These are phyloP conservation scores for Melanaphis sacchari DNA, from an alignment of 1,140 invertebrate genomes.

Conservation along the genomic window DNA sequence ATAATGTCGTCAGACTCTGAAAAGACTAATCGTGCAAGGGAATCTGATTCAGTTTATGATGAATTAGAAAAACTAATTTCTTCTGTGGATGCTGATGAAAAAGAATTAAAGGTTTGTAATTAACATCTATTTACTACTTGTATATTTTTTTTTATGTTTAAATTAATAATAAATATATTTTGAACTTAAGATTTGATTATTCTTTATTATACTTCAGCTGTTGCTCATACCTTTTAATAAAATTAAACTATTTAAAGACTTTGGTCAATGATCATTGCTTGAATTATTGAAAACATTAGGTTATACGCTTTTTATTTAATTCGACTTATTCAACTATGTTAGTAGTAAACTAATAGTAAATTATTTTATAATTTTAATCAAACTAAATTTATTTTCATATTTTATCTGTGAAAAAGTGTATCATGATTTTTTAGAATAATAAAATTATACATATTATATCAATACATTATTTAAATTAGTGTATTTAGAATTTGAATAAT, in stretches of 20 bases:
- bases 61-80: neutral
- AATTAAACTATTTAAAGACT: neutral
- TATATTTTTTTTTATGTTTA: neutral
- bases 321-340: no score
- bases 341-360: neutral
- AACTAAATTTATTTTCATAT: neutral
- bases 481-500: no score
- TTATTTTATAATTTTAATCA: neutral
- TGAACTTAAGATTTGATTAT: neutral
- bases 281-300: neutral
- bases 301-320: neutral
- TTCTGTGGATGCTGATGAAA: neutral
- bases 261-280: neutral
- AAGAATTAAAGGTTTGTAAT: conserved; percentile 39
- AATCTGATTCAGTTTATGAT: neutral
- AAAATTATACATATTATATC: no score
- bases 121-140: neutral
- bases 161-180: neutral
- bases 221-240: neutral
- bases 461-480: no score
- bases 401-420: neutral
- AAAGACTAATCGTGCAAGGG: neutral
- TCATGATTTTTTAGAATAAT: neutral
- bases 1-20: neutral
- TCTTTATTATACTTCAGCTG: neutral